Evolutionary conservation across 2,888 invertebrate species (phyloP), one percentile per base, ranked within the genome.

Genomic region (Trichacis sp.): DNA sequence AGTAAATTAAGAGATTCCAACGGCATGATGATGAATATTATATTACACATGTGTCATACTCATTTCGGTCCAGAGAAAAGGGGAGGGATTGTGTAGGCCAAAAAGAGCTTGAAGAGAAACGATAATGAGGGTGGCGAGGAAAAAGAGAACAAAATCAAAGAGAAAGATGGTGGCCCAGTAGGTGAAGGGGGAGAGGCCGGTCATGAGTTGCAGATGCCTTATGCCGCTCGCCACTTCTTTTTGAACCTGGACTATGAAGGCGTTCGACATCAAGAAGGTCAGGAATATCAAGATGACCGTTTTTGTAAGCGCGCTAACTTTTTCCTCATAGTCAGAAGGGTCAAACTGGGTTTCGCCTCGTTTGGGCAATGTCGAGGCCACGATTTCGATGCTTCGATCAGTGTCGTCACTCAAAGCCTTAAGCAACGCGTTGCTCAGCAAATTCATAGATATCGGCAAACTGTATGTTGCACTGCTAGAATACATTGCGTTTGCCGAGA

Each of bases 121-220:
- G 29, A 6, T 6, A 6, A 29, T 29, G 9, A 29, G 5, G 9
- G 29, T 29, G 29, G 5, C 29, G 4, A 43, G 2, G 1, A 77
- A 1, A 48, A 87, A 77, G 4, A 84, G 15, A 0, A 84, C 1
- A 1, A 83, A 73, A 82, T 92, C 91, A 73, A 86, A 86, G 1
- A 85, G 1, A 45, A 88, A 86, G 29, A 87, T 87, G 12, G 87
- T 80, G 3, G 85, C 15, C 92, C 92, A 93, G 81, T 89, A 89
- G 18, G 86, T 79, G 11, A 78, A 70, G 0, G 88, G 84, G 1
- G 87, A 83, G 48, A 90, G 87, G 1, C 91, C 89, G 3, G 88
- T 85, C 88, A 90, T 88, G n/a, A 87, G 77, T 83, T 91, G 90
- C 29, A 91, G 77, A 73, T 88, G 88, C 9, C 90, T 88, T 40